Evolutionary conservation across 2,888 invertebrate species (phyloP), one percentile per base, ranked within the genome.

Genomic region (Stegophylla sp.): DNA sequence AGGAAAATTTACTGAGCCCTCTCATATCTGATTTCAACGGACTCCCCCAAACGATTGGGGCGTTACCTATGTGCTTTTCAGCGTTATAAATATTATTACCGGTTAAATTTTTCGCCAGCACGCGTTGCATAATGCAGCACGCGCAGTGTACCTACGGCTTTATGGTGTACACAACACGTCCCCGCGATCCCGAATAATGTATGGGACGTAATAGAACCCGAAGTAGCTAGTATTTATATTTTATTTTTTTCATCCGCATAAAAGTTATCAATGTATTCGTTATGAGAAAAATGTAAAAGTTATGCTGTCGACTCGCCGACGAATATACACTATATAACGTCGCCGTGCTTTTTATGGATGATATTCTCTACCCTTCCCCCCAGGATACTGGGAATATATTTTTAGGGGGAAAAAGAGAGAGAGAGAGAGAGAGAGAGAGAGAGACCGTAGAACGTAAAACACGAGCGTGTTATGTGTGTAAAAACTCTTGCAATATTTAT

Each of bases 401-500:
- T 64, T 64, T 23, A 63, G 53, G n/a, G n/a, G 7, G 45, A 64
- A 12, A 63, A 10, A 26, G 28, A 51, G 20, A 34, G 12, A 15
- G 10, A n/a, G 23, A 23, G n/a, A n/a, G 10, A n/a, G 23, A 23
- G 10, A 43, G 12, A 26, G n/a, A 51, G 28, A 34, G 12, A 56
- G 43, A 43, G 1, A 9, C 41, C 51, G 64, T 51, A 51, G 23
- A 51, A 53, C 51, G 41, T 53, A 75, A 75, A 75, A 75, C 41
- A 64, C 41, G 23, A 63, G 20, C 51, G 28, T 12, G 5, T 41
- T 53, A 41, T 34, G 26, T 76, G 53, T 66, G 53, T 41, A 26
- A 64, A 75, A 75, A 64, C 64, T 64, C 41, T 53, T 76, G n/a
- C 26, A 76, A 76, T 76, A 53, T 76, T 76, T 66, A 76, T 66